Evolutionary conservation across 2,888 invertebrate genomes (phyloP).

Genomic region (Lasioglossum zephyrum): DNA sequence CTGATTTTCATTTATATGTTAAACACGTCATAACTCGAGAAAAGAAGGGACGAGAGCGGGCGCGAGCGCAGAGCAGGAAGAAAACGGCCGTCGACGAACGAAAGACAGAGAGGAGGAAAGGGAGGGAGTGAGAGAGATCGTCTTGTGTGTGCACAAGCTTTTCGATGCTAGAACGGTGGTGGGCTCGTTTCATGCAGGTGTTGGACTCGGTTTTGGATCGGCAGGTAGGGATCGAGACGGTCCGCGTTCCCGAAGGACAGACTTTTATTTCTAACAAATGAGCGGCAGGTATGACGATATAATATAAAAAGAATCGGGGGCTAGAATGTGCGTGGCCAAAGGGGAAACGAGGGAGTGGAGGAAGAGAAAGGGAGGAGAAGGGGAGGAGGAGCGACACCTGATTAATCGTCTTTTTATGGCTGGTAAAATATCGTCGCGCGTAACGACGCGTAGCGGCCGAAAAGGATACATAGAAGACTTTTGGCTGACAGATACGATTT

Average conservation of each 20-base stretch:
- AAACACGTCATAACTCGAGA: constrained; percentile 77
- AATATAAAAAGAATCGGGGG: constrained; percentile 64
- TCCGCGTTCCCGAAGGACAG: constrained; percentile 14
- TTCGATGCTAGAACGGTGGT: constrained; percentile 22
- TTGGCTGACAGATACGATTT: constrained; percentile 43
- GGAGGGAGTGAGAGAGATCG: constrained; percentile 11
- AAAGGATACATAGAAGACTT: constrained; percentile 51
- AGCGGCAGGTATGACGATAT: constrained; percentile 65
- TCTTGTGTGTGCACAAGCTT: constrained; percentile 18
- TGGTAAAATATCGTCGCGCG: constrained; percentile 63
- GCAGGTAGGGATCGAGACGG: constrained; percentile 38
- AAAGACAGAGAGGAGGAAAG: neutral
- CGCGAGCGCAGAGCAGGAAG: neutral
- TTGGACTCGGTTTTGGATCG: constrained; percentile 28
- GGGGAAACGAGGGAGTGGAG: neutral
- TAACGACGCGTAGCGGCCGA: constrained; percentile 27
- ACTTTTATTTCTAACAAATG: constrained; percentile 75
- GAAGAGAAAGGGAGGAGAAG: neutral
- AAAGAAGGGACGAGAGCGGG: neutral
- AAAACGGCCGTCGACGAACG: neutral
- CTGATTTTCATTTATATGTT: constrained; percentile 82
- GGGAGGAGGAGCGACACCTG: constrained; percentile 40
- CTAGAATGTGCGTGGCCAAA: constrained; percentile 3
- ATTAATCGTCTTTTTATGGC: constrained; percentile 72
- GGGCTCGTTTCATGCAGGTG: constrained; percentile 36